Evolutionary conservation across 2,888 invertebrate species (phyloP).

Genomic region (Eilema griseolum): DNA sequence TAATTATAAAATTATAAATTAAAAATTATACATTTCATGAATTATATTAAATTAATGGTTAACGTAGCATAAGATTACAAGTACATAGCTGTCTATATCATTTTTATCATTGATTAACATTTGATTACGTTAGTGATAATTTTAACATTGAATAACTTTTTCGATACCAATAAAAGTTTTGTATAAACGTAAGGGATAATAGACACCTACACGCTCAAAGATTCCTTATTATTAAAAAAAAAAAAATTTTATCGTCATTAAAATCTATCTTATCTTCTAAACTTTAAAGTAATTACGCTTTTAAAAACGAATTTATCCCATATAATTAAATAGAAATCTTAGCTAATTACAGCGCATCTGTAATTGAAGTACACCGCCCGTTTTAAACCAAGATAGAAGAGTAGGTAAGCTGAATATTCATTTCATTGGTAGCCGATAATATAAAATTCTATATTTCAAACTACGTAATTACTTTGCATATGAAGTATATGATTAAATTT

Average conservation of each 20-base stretch:
- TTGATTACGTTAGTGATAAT: slow-evolving; percentile 31
- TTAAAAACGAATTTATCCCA: slow-evolving; percentile 53
- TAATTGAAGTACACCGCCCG: slow-evolving; percentile 51
- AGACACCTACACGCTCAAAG: neutral
- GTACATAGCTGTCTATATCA: slow-evolving; percentile 20
- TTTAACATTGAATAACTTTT: slow-evolving; percentile 29
- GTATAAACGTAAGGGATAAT: neutral
- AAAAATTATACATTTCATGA: too few species aligned
- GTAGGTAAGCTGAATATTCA: slow-evolving; percentile 35
- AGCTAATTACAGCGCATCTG: slow-evolving; percentile 62
- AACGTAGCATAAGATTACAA: slow-evolving; percentile 28
- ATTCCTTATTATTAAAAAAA: slow-evolving; percentile 19
- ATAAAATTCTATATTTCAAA: slow-evolving; percentile 57
- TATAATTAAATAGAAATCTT: slow-evolving; percentile 66
- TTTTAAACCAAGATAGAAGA: slow-evolving; percentile 32
- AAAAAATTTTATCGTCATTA: slow-evolving; percentile 43
- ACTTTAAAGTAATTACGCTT: slow-evolving; percentile 44
- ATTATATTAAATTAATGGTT: slow-evolving; percentile 10
- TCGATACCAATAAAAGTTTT: slow-evolving; percentile 7
- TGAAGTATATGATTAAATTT: slow-evolving; percentile 42
- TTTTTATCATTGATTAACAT: too few species aligned
- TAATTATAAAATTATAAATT: neutral
- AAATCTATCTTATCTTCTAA: slow-evolving; percentile 51
- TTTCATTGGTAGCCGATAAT: slow-evolving; percentile 56
- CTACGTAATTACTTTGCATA: slow-evolving; percentile 52